Evolutionary conservation across 1,140 invertebrate genomes (phyloP).

Genomic region (Drusus annulatus): DNA sequence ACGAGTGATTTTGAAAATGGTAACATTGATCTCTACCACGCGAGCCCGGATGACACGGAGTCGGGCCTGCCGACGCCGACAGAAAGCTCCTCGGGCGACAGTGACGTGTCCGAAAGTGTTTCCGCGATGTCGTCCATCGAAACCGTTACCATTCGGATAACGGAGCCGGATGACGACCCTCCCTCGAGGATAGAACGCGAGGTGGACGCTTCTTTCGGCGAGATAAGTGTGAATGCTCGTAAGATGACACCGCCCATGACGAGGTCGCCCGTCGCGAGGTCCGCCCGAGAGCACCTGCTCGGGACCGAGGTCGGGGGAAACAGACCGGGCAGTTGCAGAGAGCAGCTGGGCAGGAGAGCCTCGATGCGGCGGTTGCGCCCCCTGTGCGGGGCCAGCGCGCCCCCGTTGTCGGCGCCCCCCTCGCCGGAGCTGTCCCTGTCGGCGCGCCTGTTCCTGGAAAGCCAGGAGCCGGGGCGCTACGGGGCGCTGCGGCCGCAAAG

Average conservation of each 20-base stretch:
- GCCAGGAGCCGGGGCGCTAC: conserved; percentile 36
- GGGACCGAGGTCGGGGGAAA: no score
- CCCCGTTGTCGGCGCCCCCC: conserved; percentile 37
- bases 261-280: no score
- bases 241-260: no score
- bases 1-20: background rate
- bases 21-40: background rate
- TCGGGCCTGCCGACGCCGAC: conserved; percentile 63
- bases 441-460: conserved; percentile 55
- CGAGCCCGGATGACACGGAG: conserved; percentile 54
- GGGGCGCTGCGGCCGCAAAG: conserved; percentile 3
- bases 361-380: conserved; percentile 54
- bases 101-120: background rate
- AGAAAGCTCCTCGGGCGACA: conserved; percentile 62
- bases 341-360: conserved; percentile 30
- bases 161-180: background rate
- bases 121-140: conserved; percentile 11
- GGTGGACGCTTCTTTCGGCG: background rate
- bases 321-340: background rate
- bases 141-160: background rate
- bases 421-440: conserved; percentile 47
- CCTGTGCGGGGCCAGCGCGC: conserved; percentile 45
- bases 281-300: no score
- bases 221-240: no score
- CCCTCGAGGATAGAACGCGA: no score